Evolutionary conservation across 2,888 invertebrate species (phyloP).

Genomic region (Notocelia uddmanniana): DNA sequence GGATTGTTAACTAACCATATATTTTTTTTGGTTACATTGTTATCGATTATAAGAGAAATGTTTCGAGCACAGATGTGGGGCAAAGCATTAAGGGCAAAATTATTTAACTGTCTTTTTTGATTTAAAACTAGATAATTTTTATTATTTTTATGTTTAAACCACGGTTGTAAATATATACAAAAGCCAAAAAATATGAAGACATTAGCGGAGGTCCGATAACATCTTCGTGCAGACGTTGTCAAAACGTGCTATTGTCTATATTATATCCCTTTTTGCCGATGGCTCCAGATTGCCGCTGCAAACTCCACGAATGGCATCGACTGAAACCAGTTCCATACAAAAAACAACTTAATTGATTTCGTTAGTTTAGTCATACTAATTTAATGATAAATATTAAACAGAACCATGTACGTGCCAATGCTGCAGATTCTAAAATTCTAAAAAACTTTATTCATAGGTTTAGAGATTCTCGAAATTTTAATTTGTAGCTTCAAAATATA

Average conservation of each 20-base stretch:
- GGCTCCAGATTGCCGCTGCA: slow-evolving; percentile 50
- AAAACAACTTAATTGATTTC: slow-evolving; percentile 79
- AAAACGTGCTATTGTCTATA: slow-evolving; percentile 20
- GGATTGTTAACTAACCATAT: slow-evolving; percentile 3
- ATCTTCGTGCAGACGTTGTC: not conserved
- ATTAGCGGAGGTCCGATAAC: not conserved
- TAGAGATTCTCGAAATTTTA: slow-evolving; percentile 4
- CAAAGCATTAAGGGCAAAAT: too few species aligned
- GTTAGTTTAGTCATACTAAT: slow-evolving; percentile 81
- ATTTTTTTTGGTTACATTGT: not conserved
- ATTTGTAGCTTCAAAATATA: slow-evolving; percentile 3
- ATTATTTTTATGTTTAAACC: not conserved
- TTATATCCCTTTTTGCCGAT: slow-evolving; percentile 17
- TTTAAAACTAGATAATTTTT: not conserved
- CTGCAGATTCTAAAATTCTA: slow-evolving; percentile 59
- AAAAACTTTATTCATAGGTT: slow-evolving; percentile 23
- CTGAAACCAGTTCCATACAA: slow-evolving; percentile 67
- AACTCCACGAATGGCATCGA: slow-evolving; percentile 68
- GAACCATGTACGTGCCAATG: slow-evolving; percentile 70
- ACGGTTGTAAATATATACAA: not conserved
- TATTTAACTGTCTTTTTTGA: too few species aligned
- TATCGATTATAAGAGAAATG: too few species aligned
- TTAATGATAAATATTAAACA: slow-evolving; percentile 79
- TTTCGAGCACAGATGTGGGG: too few species aligned
- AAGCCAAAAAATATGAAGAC: slow-evolving; percentile 10